Evolutionary conservation across 2,888 invertebrate genomes (phyloP), one percentile per base, ranked within the genome.

Genomic region (Cetonia aurata): DNA sequence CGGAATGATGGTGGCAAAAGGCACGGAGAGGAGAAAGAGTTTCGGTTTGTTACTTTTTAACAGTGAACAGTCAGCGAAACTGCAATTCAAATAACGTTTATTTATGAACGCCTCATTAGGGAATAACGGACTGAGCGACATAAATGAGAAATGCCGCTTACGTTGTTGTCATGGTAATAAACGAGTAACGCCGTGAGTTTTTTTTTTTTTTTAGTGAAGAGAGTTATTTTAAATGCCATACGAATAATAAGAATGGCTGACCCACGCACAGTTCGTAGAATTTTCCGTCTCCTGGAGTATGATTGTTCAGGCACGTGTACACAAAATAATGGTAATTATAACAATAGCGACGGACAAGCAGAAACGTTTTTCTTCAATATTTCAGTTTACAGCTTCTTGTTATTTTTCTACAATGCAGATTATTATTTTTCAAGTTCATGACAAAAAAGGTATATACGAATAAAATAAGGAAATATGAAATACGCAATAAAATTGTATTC

Each of bases 81-180:
- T 62, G 15, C 37, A 31, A 15, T 62, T 62, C 37, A 50, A 62
- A 62, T 62, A 48, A 50, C 62, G 50, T 62, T 62, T 62, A 62
- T 62, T 62, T 62, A 62, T 50, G 62, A 37, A 62, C 15, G 50
- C 13, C 62, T 62, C 62, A 50, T 62, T 62, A 62, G 62, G 37
- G 62, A 62, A 62, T 48, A 62, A 62, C 41, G 37, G 31, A 62
- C 50, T 50, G 62, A 62, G 62, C 62, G 62, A 62, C 62, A 50
- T 50, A 62, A 62, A 62, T 62, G 62, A 62, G 62, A 62, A 62
- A 62, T 62, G 50, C 62, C 62, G 50, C 33, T 62, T 62, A 62
- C 50, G 44, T n/a, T 48, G 50, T 19, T 33, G 37, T 10, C 33
- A 62, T 37, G 48, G 15, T 4, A 48, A 48, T 48, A 37, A 48